Conservation (phyloP, 2,797 vertebrate species). For the Hydrophis major region DNA sequence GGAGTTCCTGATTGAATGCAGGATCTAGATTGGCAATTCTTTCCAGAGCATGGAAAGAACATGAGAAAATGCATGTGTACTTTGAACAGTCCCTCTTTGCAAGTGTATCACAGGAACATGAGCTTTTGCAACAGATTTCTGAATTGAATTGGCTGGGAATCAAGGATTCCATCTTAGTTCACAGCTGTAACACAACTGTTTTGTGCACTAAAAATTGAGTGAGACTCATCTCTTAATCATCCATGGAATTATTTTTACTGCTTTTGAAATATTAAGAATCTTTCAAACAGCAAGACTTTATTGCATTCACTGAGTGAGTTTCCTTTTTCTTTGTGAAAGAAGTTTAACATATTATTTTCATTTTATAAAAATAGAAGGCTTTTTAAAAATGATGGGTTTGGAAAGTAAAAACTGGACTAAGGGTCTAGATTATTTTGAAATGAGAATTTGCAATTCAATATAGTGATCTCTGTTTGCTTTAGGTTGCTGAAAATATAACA, state of each 20-base stretch:
- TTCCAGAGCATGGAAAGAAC: not conserved
- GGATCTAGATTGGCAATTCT: not conserved
- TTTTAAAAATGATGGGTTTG: not conserved
- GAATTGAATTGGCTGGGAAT: not conserved
- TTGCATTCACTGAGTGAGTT: not conserved
- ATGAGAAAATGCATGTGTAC: not conserved
- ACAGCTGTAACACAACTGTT: not conserved
- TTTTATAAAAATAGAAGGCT: not conserved
- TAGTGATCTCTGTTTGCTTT: not conserved
- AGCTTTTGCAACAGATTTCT: not conserved
- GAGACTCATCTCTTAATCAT: not conserved
- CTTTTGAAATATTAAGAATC: not conserved
- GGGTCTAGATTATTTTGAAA: not conserved
- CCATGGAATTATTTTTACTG: not conserved
- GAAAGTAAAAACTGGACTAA: not conserved
- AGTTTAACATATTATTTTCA: not conserved
- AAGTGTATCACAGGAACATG: not conserved
- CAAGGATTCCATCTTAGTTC: not conserved
- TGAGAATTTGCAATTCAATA: not conserved
- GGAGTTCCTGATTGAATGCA: not conserved
- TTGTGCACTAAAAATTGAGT: not conserved
- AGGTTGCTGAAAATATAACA: not conserved
- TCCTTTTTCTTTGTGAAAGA: not conserved
- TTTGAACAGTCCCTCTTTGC: not conserved
- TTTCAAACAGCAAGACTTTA: not conserved